Conservation (phyloP, 2,888 invertebrate species). For the Tortrix viridana region DNA sequence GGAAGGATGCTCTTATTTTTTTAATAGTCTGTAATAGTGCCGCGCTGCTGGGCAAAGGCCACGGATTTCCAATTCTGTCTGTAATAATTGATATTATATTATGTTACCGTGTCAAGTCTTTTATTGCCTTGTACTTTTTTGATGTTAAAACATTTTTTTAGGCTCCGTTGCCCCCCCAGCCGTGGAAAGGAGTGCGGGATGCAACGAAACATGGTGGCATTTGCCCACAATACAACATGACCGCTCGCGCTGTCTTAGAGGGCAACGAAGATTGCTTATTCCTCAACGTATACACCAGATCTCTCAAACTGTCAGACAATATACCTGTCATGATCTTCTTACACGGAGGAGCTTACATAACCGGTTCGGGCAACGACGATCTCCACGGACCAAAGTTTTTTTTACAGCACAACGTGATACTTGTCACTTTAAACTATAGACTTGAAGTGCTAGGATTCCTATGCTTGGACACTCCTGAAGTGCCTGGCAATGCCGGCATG, state of each 20-base stretch:
- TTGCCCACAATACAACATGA: constrained; percentile 47
- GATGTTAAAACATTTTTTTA: too few relatives aligned
- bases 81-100: too few relatives aligned
- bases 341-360: constrained; percentile 54
- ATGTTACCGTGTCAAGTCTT: too few relatives aligned
- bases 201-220: constrained; percentile 46
- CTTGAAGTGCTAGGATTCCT: constrained; percentile 48
- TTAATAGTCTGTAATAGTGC: too few relatives aligned
- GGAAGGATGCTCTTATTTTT: too few relatives aligned
- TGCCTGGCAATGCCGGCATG: constrained; percentile 48
- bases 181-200: constrained; percentile 47
- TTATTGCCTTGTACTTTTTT: too few relatives aligned
- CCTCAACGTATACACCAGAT: constrained; percentile 48
- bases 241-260: constrained; percentile 35
- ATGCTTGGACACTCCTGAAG: constrained; percentile 42
- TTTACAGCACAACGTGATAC: constrained; percentile 50
- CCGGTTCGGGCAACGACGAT: constrained; percentile 48
- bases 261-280: constrained; percentile 51
- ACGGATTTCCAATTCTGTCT: too few relatives aligned
- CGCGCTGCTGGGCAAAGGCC: too few relatives aligned
- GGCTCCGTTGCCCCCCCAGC: constrained; percentile 38
- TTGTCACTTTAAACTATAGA: constrained; percentile 56
- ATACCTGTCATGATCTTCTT: constrained; percentile 56
- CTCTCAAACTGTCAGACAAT: constrained; percentile 29
- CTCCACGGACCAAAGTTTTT: constrained; percentile 52